Evolutionary conservation across 2,113 vertebrate genomes (phyloP), one percentile per base, ranked within the genome.

Genomic region (Oryzias woworae): DNA sequence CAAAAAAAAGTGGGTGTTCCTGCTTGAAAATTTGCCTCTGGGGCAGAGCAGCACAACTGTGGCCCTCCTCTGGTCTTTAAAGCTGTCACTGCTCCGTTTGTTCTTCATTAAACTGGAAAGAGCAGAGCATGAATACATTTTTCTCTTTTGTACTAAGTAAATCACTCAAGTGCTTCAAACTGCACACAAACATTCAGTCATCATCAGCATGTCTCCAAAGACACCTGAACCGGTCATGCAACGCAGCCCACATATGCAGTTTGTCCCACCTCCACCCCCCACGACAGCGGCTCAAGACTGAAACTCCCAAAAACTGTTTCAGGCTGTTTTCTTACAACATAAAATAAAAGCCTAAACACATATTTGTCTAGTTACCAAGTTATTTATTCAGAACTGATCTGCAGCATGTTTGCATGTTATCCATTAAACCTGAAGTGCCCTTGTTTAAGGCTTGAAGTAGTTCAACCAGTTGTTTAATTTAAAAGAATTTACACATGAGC

Each of bases 201-300:
- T 78, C 82, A 67, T 68, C 56, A 82, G 66, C 71, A 66, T 63
- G 26, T 58, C 69, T 51, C 36, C 64, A 56, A 70, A 52, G 62
- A 41, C 5, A 50, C 17, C 59, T 53, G 12, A 59, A 66, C 60
- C 36, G 46, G 44, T 60, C 70, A 58, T 70, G 70, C 66, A 54
- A 60, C 48, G 62, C 43, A 28, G 20, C 43, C 43, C 47, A 58
- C 50, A 59, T 51, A 69, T 31, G 55, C 59, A 58, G 73, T 55
- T 49, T 24, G 46, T 2, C 1, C 23, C 55, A 28, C 26, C 20
- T 20, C 20, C 20, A 20, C 20, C 26, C 5, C 26, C 5, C 26
- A 28, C 26, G 7, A 28, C 26, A 28, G 3, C 4, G 26, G 26
- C 26, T 28, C 26, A 28, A 28, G 26, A 5, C 26, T 36, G 31